Evolutionary conservation across 2,888 invertebrate genomes (phyloP), one percentile per base, ranked within the genome.

Genomic region (Chromoteleia sp.): DNA sequence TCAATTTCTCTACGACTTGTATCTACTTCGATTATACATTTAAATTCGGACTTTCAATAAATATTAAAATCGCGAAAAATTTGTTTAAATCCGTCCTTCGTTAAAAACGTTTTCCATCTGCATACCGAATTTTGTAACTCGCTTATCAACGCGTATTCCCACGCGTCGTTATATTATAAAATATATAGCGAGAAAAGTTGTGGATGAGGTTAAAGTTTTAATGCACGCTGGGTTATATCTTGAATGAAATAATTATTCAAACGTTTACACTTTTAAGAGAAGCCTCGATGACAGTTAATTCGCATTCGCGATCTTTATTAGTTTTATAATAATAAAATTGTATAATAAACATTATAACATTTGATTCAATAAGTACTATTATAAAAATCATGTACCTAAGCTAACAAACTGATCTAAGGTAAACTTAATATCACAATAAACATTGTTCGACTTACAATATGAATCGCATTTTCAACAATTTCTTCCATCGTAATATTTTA

Each of bases 151-250:
- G 14, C 17, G 33, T 56, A 56, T 36, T 56, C 56, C 36, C 19
- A 56, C 39, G 39, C 56, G 39, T 56, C 39, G 12, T 56, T 56
- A 56, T 12, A 56, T 39, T 39, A 39, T 58, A 41, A 41, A 41
- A 58, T 58, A 58, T 58, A 36, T 39, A 19, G n/a, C 3, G 36
- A 56, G n/a, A n/a, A n/a, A 19, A 36, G 30, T 17, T 54, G 33
- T 52, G 30, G 29, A 52, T 52, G 30, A 29, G 15, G 14, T 54
- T 33, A 17, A 7, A 33, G 33, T 33, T 54, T 33, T 33, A 30
- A 15, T 25, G 17, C 14, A 15, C 33, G 33, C 29, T 12, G 29
- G 12, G 29, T 50, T 50, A 50, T 50, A 50, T n/a, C 21, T 8
- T 21, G 48, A 48, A 48, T n/a, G 21, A 21, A 48, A 21, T 14